Conservation (phyloP, 2,113 vertebrate genomes). For the Odocoileus hemionus region DNA sequence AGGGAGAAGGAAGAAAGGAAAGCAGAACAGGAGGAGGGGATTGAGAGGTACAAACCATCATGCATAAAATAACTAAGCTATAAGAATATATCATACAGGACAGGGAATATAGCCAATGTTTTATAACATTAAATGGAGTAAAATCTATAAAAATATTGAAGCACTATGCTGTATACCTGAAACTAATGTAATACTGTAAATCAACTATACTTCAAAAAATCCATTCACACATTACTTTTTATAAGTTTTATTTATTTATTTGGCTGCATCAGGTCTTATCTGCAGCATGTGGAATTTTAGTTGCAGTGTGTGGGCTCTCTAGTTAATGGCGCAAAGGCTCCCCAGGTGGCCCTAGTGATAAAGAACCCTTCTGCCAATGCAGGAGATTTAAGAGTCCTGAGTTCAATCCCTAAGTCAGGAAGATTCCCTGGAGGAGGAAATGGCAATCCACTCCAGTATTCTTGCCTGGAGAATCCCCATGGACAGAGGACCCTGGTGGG, state of each 20-base stretch:
- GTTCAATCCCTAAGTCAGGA: not conserved
- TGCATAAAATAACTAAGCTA: not conserved
- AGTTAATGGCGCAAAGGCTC: accelerated
- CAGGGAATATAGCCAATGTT: not conserved
- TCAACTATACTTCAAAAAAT: not conserved
- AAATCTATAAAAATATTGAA: not conserved
- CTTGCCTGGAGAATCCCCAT: not conserved
- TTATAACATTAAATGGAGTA: not conserved
- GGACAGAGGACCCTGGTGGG: not conserved
- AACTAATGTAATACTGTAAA: not conserved
- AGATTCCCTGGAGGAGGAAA: not conserved
- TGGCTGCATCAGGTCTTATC: not conserved
- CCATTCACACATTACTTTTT: not conserved
- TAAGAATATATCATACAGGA: not conserved
- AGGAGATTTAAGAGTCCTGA: not conserved
- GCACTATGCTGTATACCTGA: not conserved
- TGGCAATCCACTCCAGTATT: not conserved
- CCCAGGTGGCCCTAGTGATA: not conserved
- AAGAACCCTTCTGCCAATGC: not conserved
- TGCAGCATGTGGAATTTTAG: not conserved
- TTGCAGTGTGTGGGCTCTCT: not conserved
- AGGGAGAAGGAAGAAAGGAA: not conserved
- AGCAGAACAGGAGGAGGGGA: not conserved
- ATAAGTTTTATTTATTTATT: not conserved
- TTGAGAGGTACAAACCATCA: not conserved